These are phyloP conservation scores for Sciurus vulgaris DNA, from an alignment of 2,797 vertebrate species.

Conservation along the genomic window DNA sequence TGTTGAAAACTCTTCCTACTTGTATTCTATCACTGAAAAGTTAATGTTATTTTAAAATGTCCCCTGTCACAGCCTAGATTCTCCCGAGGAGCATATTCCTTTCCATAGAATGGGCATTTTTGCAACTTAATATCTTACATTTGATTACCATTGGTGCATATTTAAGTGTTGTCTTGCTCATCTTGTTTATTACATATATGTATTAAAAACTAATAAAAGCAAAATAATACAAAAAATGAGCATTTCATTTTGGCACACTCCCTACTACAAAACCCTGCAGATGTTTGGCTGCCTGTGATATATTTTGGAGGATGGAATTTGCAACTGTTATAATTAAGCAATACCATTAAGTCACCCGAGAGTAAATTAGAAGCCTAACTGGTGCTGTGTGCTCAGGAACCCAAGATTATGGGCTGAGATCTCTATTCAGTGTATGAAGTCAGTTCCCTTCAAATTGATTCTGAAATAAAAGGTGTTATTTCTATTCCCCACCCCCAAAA, in stretches of 20 bases:
- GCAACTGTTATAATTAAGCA: slow-evolving; percentile 91
- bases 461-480: slow-evolving; percentile 85
- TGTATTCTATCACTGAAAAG: slow-evolving; percentile 73
- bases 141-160: slow-evolving; percentile 81
- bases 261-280: slow-evolving; percentile 87
- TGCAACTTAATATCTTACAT: slow-evolving; percentile 79
- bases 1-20: slow-evolving; percentile 63
- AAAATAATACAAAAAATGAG: slow-evolving; percentile 87
- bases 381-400: slow-evolving; percentile 88
- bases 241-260: slow-evolving; percentile 87
- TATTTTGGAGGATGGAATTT: slow-evolving; percentile 87
- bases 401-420: slow-evolving; percentile 88
- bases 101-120: slow-evolving; percentile 80
- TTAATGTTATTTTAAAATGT: slow-evolving; percentile 68
- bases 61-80: slow-evolving; percentile 38
- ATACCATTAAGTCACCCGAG: slow-evolving; percentile 89
- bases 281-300: slow-evolving; percentile 90
- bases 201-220: slow-evolving; percentile 86
- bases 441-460: slow-evolving; percentile 84
- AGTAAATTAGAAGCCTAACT: slow-evolving; percentile 90
- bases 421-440: slow-evolving; percentile 86
- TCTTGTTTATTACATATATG: slow-evolving; percentile 83
- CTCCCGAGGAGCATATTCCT: slow-evolving; percentile 63
- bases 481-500: slow-evolving; percentile 82
- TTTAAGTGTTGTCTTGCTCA: slow-evolving; percentile 82